Evolutionary conservation across 2,888 invertebrate species (phyloP).

Genomic region (Dryocosmus kuriphilus): DNA sequence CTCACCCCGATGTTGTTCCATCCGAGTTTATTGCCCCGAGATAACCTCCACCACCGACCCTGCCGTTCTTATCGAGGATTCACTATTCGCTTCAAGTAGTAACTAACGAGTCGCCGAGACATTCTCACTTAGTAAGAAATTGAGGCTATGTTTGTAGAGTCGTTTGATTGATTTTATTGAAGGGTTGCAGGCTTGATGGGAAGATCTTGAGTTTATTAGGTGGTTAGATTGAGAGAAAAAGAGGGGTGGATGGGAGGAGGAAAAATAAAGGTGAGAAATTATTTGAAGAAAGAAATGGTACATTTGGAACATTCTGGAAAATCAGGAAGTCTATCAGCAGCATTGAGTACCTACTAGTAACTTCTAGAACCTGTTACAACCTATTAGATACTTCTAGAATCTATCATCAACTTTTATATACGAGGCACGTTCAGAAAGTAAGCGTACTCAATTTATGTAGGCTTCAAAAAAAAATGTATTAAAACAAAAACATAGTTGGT

Average conservation of each 20-base stretch:
- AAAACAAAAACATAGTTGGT: no score
- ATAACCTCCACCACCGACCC: conserved; percentile 71
- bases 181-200: neutral
- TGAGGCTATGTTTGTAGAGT: neutral
- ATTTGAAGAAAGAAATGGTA: neutral
- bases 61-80: conserved; percentile 71
- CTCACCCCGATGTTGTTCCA: conserved; percentile 67
- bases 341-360: neutral
- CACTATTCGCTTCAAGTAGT: conserved; percentile 67
- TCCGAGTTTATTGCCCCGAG: conserved; percentile 73
- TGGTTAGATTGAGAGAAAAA: neutral
- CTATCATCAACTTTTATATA: no score
- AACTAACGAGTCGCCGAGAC: conserved; percentile 67
- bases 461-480: no score
- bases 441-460: no score
- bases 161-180: neutral
- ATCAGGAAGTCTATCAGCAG: neutral
- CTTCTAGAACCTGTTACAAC: neutral
- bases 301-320: neutral
- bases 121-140: neutral
- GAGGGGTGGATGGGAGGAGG: neutral
- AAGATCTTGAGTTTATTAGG: neutral
- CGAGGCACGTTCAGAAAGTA: no score
- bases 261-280: neutral
- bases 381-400: neutral